Conservation (phyloP, 2,888 invertebrate genomes). For the Lepidochitona cinerea region DNA sequence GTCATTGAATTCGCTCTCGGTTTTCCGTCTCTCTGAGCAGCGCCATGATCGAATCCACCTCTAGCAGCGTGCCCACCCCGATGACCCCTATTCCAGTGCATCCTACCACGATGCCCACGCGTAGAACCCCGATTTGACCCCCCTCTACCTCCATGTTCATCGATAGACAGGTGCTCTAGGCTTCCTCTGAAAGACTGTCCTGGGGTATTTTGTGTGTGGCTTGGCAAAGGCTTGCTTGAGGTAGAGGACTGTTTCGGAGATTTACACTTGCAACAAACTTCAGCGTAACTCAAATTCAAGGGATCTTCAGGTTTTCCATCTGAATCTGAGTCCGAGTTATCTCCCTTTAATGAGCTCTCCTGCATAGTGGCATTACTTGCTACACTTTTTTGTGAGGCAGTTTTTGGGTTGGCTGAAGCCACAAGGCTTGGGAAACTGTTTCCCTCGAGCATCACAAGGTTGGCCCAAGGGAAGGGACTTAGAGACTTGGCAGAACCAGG, state of each 20-base stretch:
- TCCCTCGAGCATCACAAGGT: background rate
- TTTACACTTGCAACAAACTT: background rate
- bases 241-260: background rate
- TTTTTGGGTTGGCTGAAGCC: constrained; percentile 2
- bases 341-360: background rate
- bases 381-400: background rate
- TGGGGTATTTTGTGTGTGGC: too few species aligned
- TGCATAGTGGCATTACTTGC: too few species aligned
- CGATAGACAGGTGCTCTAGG: background rate
- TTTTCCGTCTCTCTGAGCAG: background rate
- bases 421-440: constrained; percentile 9
- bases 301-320: background rate
- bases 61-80: background rate
- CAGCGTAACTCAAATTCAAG: background rate
- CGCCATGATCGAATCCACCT: background rate
- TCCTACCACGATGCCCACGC: background rate
- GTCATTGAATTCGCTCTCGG: background rate
- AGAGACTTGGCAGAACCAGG: constrained; percentile 55
- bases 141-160: background rate
- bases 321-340: background rate
- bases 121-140: too few species aligned
- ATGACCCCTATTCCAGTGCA: background rate
- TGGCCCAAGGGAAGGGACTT: constrained; percentile 29
- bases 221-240: background rate
- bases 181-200: background rate